phyloP scores from a whole-genome alignment of 2,113 vertebrate genomes.

The Corythoichthys haematopterus region DNA sequence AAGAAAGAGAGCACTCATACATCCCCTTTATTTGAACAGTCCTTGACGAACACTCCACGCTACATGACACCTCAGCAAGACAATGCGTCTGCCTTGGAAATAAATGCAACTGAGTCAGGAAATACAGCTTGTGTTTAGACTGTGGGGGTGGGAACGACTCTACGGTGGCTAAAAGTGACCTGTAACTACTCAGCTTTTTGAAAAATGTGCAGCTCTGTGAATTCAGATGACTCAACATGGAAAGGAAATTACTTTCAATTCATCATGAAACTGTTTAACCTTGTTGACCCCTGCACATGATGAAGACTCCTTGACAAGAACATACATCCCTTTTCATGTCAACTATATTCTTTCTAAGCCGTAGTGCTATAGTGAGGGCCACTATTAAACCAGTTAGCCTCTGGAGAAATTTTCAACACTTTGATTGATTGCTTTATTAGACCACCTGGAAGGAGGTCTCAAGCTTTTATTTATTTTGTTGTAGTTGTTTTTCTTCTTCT shows the following conservation, averaged over 20 bases:
- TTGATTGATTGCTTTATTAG: too few relatives aligned
- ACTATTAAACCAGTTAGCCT: neutral
- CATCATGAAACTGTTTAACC: conserved; percentile 1
- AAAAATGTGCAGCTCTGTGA: neutral
- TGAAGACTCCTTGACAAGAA: conserved; percentile 29
- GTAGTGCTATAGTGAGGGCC: conserved; percentile 6
- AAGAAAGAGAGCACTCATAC: conserved; percentile 17
- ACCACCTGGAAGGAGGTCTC: too few relatives aligned
- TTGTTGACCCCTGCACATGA: conserved; percentile 24
- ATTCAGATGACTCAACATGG: conserved; percentile 7
- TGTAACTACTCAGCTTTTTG: neutral
- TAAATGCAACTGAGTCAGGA: conserved; percentile 41
- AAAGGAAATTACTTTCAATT: neutral
- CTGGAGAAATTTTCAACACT: conserved; percentile 10
- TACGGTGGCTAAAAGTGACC: conserved; percentile 12
- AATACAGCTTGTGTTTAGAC: conserved; percentile 30
- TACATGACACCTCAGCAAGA: conserved; percentile 18
- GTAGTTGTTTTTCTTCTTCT: too few relatives aligned
- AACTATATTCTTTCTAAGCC: conserved; percentile 30
- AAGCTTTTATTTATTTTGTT: too few relatives aligned
- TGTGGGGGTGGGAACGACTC: conserved; percentile 13
- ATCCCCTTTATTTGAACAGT: conserved; percentile 13
- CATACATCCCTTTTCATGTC: conserved; percentile 31
- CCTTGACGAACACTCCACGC: conserved; percentile 39
- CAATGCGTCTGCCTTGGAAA: conserved; percentile 22